Conservation (phyloP, 2,797 vertebrate species). For the Acanthis flammea region DNA sequence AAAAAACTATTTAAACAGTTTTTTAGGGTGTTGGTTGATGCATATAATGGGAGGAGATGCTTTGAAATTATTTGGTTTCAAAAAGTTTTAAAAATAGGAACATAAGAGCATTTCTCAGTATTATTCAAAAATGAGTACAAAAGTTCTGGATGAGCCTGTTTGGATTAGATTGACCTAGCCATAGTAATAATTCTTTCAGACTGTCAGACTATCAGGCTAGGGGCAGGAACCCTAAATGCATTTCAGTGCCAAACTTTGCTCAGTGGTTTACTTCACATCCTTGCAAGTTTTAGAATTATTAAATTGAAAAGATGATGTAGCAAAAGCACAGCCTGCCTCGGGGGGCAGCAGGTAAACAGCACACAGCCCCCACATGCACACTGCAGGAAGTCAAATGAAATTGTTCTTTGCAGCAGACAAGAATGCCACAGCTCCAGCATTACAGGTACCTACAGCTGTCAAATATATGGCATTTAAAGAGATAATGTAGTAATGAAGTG, state of each 20-base stretch:
- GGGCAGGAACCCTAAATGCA: not conserved
- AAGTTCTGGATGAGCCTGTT: not conserved
- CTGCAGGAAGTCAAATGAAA: not conserved
- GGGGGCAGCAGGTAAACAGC: not conserved
- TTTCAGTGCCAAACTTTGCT: not conserved
- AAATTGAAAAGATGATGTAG: not conserved
- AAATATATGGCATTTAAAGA: not conserved
- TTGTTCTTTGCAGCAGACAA: not conserved
- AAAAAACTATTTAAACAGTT: not conserved
- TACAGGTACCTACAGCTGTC: not conserved
- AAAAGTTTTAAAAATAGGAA: not conserved
- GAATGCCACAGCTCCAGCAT: not conserved
- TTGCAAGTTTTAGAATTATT: not conserved
- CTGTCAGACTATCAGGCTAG: not conserved
- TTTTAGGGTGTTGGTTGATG: not conserved
- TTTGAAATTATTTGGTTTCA: not conserved
- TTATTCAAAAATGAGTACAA: not conserved
- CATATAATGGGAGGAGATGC: not conserved
- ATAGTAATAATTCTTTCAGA: not conserved
- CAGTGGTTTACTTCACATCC: not conserved
- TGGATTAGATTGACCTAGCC: not conserved
- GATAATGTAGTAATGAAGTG: not conserved
- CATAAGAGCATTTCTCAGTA: not conserved
- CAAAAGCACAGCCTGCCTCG: not conserved
- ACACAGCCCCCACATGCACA: accelerated